Percentiles rank a stretch among this genome's conserved stretches.
phyloP scores from a whole-genome alignment of 2,113 vertebrate species.

The Plecturocebus donacophilus region DNA sequence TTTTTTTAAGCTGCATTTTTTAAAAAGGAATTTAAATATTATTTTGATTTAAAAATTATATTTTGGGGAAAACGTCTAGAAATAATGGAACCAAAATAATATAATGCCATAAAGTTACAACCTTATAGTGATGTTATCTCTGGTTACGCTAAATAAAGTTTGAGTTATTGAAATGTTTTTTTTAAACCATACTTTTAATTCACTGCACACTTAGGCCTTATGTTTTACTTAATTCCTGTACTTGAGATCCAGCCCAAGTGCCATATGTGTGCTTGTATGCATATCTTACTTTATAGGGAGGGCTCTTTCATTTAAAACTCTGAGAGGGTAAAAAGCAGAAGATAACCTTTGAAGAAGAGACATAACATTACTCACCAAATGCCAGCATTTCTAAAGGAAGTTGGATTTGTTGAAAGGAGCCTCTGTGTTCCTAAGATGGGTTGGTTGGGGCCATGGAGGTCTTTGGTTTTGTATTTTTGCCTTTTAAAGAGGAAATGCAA shows the following conservation, averaged over 20 bases:
- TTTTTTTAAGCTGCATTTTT: conserved; percentile 9
- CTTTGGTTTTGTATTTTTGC: conserved; percentile 43
- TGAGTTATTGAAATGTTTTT: conserved; percentile 73
- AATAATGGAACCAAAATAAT: conserved; percentile 43
- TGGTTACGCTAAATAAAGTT: conserved; percentile 62
- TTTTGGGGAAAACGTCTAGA: conserved; percentile 48
- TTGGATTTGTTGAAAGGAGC: background rate
- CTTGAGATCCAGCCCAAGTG: conserved; percentile 39
- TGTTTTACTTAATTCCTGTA: conserved; percentile 58
- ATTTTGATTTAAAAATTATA: conserved; percentile 47
- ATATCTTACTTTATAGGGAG: conserved; percentile 47
- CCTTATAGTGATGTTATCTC: rapidly evolving
- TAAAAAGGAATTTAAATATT: conserved; percentile 23
- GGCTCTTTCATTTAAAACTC: conserved; percentile 62
- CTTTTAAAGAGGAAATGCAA: conserved; percentile 49
- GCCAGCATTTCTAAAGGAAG: conserved; percentile 13
- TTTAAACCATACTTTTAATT: conserved; percentile 55
- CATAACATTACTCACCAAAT: background rate
- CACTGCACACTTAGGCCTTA: conserved; percentile 59
- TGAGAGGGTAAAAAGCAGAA: background rate
- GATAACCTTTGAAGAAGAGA: background rate
- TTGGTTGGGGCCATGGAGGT: background rate
- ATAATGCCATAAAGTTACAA: conserved; percentile 15
- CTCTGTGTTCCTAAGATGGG: background rate
- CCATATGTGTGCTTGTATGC: conserved; percentile 5